These are phyloP conservation scores for Hipposideros armiger DNA, from an alignment of 2,113 vertebrate species.

Conservation along the genomic window DNA sequence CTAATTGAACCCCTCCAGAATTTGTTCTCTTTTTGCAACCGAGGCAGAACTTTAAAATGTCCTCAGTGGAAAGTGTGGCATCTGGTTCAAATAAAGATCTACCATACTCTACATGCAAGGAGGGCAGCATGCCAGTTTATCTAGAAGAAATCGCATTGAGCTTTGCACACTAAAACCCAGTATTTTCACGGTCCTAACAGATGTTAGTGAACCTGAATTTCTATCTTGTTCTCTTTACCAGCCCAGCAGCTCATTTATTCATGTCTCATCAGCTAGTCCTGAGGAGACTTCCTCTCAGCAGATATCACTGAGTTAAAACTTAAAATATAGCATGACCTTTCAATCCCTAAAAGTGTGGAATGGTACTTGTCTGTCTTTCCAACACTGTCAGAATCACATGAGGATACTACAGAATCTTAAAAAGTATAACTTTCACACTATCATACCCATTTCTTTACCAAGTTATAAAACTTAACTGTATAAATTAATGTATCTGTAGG, in stretches of 20 bases:
- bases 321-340: slow-evolving; percentile 38
- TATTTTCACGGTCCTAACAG: slow-evolving; percentile 64
- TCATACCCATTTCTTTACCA: neutral
- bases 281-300: neutral
- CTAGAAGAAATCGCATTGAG: slow-evolving; percentile 42
- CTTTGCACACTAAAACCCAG: slow-evolving; percentile 69
- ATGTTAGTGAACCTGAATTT: slow-evolving; percentile 72
- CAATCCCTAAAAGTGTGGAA: neutral
- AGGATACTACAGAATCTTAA: slow-evolving; percentile 20
- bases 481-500: neutral
- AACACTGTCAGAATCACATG: neutral
- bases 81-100: slow-evolving; percentile 70
- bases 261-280: slow-evolving; percentile 70
- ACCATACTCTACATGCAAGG: slow-evolving; percentile 20
- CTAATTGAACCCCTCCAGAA: neutral
- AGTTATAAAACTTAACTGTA: neutral
- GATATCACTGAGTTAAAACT: slow-evolving; percentile 49
- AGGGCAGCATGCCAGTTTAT: slow-evolving; percentile 51
- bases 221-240: slow-evolving; percentile 55
- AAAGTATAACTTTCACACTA: neutral
- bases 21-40: neutral
- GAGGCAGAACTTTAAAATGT: slow-evolving; percentile 49
- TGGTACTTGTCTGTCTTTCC: slow-evolving; percentile 34
- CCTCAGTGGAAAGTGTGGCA: neutral
- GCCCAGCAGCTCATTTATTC: slow-evolving; percentile 53